A percentile compares a stretch with the other conserved stretches of the same genome.
Evolutionary conservation across 1,140 invertebrate species (phyloP).

Genomic region (Tetranychus cinnabarinus): DNA sequence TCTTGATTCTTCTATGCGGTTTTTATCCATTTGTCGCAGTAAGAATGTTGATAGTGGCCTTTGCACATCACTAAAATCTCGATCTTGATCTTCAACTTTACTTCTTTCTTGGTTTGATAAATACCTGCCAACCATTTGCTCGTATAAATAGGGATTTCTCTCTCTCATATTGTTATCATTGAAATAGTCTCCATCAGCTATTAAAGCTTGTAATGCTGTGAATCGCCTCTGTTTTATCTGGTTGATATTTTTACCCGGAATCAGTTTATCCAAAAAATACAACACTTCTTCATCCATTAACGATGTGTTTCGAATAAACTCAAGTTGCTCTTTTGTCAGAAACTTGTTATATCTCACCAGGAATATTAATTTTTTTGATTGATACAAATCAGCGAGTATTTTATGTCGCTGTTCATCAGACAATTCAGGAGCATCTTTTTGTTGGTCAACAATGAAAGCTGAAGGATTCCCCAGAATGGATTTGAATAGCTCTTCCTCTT

Average conservation of each 20-base stretch:
- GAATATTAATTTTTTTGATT: neutral
- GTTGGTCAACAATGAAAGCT: neutral
- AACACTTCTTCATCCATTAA: neutral
- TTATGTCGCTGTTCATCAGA: neutral
- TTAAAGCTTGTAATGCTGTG: constrained; percentile 47
- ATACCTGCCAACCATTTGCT: constrained; percentile 61
- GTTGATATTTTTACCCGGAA: neutral
- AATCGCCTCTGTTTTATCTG: constrained; percentile 41
- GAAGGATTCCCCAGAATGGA: neutral
- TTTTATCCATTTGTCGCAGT: neutral
- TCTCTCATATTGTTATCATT: constrained; percentile 76
- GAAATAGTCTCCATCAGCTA: constrained; percentile 49
- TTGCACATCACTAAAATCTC: constrained; percentile 6
- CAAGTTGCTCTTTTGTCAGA: neutral
- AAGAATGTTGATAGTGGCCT: neutral
- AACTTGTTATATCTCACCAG: neutral
- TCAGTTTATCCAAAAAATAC: neutral
- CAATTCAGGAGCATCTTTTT: neutral
- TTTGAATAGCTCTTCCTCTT: neutral
- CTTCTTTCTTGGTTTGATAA: constrained; percentile 43
- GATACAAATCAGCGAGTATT: neutral
- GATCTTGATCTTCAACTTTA: constrained; percentile 17
- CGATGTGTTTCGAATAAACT: neutral
- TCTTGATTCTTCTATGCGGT: neutral
- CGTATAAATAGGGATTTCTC: constrained; percentile 62